These are phyloP conservation scores for Acleris laterana DNA, from an alignment of 2,888 invertebrate genomes.

Conservation along the genomic window DNA sequence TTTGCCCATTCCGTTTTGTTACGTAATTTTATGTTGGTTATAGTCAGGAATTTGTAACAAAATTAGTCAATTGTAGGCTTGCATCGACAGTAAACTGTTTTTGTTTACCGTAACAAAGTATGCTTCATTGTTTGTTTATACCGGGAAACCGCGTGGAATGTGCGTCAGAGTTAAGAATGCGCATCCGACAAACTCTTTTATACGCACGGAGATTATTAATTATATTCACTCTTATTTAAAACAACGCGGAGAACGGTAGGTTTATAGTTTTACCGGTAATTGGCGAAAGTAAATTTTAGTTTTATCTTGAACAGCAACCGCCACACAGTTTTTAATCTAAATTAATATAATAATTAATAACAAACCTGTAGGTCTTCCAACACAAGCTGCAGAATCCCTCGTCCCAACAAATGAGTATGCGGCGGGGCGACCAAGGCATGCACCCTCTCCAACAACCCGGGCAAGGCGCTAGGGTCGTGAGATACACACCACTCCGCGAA, in stretches of 20 bases:
- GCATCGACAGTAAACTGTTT: conserved; percentile 3
- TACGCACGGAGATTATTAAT: background rate
- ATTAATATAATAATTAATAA: background rate
- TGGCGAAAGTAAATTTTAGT: background rate
- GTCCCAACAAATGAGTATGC: conserved; percentile 69
- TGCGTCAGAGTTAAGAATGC: background rate
- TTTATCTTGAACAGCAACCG: background rate
- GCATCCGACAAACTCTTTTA: conserved; percentile 7
- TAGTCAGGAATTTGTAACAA: background rate
- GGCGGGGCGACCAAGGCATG: conserved; percentile 85
- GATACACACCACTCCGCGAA: conserved; percentile 89
- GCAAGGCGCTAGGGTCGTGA: conserved; percentile 86
- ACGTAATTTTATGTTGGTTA: conserved; percentile 10
- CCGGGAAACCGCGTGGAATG: conserved; percentile 16
- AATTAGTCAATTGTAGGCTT: background rate
- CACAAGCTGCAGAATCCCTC: conserved; percentile 71
- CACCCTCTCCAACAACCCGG: conserved; percentile 86
- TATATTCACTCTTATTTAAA: conserved; percentile 9
- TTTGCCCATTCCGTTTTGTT: conserved; percentile 18
- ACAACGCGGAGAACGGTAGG: background rate
- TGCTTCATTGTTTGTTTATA: conserved; percentile 28
- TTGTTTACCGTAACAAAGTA: conserved; percentile 5
- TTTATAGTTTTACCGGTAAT: background rate
- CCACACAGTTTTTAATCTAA: background rate
- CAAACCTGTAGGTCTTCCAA: conserved; percentile 68